A percentile compares a stretch with the other conserved stretches of the same genome.
Conservation (phyloP, 1,140 invertebrate species). For the Eriocheir sinensis region DNA sequence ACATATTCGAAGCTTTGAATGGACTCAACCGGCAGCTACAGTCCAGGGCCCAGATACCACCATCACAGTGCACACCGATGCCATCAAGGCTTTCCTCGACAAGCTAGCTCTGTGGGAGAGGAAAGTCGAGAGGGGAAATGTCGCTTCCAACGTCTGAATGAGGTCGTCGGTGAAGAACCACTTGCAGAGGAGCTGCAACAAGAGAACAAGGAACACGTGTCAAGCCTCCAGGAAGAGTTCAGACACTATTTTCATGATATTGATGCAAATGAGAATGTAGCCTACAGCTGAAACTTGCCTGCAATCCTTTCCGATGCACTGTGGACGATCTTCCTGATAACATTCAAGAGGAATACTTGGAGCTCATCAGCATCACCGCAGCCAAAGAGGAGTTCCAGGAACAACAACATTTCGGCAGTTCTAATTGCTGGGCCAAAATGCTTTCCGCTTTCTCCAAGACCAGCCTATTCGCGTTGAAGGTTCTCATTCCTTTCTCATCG, state of each 20-base stretch:
- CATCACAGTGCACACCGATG: background rate
- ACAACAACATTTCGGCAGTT: constrained; percentile 44
- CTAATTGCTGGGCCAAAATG: constrained; percentile 37
- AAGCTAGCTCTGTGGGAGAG: constrained; percentile 2
- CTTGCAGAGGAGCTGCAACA: constrained; percentile 48
- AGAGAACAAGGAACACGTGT: background rate
- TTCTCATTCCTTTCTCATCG: constrained; percentile 43
- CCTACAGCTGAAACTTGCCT: background rate
- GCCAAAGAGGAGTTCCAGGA: constrained; percentile 47
- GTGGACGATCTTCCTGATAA: constrained; percentile 27
- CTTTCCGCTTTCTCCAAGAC: background rate
- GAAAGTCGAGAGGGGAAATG: constrained; percentile 55
- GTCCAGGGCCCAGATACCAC: constrained; percentile 36
- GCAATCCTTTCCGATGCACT: background rate
- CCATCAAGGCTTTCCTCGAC: background rate
- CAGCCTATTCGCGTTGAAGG: constrained; percentile 1
- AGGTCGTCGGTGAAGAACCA: constrained; percentile 35
- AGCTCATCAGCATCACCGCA: constrained; percentile 32
- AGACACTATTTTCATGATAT: background rate
- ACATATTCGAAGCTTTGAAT: constrained; percentile 52
- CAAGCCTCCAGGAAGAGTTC: constrained; percentile 23
- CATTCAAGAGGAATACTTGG: too few relatives aligned
- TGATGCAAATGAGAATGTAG: background rate
- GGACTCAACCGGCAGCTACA: constrained; percentile 36
- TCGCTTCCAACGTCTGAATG: constrained; percentile 4